phyloP scores from a whole-genome alignment of 2,888 invertebrate species.

The Drosophila pseudotakahashii region DNA sequence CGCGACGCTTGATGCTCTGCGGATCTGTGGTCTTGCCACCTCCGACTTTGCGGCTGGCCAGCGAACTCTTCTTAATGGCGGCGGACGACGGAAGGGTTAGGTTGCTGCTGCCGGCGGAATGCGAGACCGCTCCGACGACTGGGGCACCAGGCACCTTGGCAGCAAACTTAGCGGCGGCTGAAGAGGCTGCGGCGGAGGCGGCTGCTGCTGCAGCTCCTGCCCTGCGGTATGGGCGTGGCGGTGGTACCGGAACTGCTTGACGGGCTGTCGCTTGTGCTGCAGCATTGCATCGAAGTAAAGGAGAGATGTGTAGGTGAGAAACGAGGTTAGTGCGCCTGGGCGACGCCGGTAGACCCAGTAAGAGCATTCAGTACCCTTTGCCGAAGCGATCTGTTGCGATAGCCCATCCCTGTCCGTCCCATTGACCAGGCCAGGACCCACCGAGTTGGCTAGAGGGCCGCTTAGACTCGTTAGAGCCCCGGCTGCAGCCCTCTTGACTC shows the following conservation, averaged over 20 bases:
- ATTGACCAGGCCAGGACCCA: constrained; percentile 21
- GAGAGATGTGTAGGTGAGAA: constrained; percentile 36
- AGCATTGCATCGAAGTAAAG: constrained; percentile 29
- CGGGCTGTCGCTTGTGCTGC: constrained; percentile 16
- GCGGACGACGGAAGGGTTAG: neutral
- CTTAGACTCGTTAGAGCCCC: constrained; percentile 9
- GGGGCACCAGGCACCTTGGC: constrained; percentile 27
- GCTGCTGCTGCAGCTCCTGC: constrained; percentile 3
- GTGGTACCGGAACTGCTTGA: neutral
- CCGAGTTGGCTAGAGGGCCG: neutral
- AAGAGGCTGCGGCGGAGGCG: neutral
- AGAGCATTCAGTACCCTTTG: constrained; percentile 41
- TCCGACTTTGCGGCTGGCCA: constrained; percentile 25
- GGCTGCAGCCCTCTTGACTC: constrained; percentile 7
- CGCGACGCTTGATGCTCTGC: constrained; percentile 45
- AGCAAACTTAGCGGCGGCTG: constrained; percentile 6
- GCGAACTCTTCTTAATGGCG: constrained; percentile 32
- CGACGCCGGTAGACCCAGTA: constrained; percentile 35
- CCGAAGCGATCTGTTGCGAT: neutral
- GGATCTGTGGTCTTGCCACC: constrained; percentile 18
- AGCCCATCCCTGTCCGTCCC: constrained; percentile 9
- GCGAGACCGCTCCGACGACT: neutral
- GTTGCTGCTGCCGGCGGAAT: neutral
- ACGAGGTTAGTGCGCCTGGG: constrained; percentile 42
- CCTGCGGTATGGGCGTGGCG: constrained; percentile 18